phyloP scores from a whole-genome alignment of 1,140 invertebrate species.

The Drosophila virilis region DNA sequence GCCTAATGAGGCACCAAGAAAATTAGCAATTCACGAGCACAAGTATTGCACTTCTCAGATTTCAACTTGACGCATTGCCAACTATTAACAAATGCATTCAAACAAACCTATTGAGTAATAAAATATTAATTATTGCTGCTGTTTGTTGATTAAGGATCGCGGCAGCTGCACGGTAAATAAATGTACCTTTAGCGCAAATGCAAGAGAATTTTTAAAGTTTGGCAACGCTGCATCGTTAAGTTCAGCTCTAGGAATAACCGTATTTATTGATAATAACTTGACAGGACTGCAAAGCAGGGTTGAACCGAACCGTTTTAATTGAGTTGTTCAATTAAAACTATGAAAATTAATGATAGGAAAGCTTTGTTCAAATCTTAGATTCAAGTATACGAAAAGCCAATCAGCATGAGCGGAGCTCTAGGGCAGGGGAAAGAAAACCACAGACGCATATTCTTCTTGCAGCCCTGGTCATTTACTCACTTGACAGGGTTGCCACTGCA shows the following conservation, averaged over 20 bases:
- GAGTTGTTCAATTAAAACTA: no score
- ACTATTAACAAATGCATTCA: neutral
- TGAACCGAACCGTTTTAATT: no score
- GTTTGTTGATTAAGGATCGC: neutral
- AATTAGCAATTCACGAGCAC: conserved; percentile 21
- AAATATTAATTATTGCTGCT: neutral
- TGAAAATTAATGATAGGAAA: no score
- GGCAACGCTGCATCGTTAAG: neutral
- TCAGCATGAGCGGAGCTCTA: no score
- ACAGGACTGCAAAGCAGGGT: no score
- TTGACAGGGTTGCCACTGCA: neutral
- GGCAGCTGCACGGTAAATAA: neutral
- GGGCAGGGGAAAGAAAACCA: no score
- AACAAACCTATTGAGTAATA: neutral
- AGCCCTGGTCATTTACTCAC: no score
- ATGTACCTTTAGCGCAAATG: neutral
- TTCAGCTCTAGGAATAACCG: neutral
- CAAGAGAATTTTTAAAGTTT: neutral
- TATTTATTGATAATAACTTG: no score
- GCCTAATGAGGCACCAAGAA: conserved; percentile 37
- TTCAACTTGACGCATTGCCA: conserved; percentile 18
- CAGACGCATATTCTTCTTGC: no score
- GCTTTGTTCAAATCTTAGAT: no score
- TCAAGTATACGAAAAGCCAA: no score
- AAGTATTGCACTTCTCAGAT: conserved; percentile 10